Evolutionary conservation across 1,140 invertebrate species (phyloP), one percentile per base, ranked within the genome.

Genomic region (Sycobia sp.): DNA sequence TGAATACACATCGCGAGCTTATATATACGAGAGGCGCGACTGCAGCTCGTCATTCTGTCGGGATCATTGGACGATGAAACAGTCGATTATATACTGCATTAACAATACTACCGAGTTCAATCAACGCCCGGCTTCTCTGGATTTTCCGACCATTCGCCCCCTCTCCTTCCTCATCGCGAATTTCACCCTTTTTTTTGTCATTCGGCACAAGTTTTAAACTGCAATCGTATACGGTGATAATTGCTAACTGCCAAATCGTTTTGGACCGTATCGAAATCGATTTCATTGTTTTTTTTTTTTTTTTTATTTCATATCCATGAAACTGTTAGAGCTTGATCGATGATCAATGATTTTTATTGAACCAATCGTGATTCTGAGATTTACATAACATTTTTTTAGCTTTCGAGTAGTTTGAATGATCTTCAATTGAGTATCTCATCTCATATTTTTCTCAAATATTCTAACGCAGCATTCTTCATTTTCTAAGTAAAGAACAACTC

Each of bases 51-150:
- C 74, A 75, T 74, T 67, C 67, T 44, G 62, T 44, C 62, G 53
- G 70, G 77, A 78, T 79, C 78, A 80, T 79, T 69, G 73, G 73
- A 73, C 72, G 72, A 76, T 78, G 73, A 77, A 76, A 76, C 76
- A 75, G 74, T 75, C 75, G 76, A 77, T 78, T 76, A n/a, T n/a
- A n/a, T n/a, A 78, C 74, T 75, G 72, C 75, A 78, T 78, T 78
- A 79, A 78, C 75, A 77, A 73, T 76, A 63, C 69, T 75, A 69
- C 71, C 75, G 74, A 77, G 29, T 44, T 61, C 14, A 2, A 44
- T 4, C 18, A 9, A 39, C 11, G 16, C 5, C 27, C 25, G 5
- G 4, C 4, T 25, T 46, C 43, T 46, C 43, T 25, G 9, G 11
- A 7, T 29, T 14, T 36, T n/a, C 36, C 32, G n/a, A 36, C 16